Conservation (phyloP, 2,113 vertebrate species). For the Thymallus thymallus region DNA sequence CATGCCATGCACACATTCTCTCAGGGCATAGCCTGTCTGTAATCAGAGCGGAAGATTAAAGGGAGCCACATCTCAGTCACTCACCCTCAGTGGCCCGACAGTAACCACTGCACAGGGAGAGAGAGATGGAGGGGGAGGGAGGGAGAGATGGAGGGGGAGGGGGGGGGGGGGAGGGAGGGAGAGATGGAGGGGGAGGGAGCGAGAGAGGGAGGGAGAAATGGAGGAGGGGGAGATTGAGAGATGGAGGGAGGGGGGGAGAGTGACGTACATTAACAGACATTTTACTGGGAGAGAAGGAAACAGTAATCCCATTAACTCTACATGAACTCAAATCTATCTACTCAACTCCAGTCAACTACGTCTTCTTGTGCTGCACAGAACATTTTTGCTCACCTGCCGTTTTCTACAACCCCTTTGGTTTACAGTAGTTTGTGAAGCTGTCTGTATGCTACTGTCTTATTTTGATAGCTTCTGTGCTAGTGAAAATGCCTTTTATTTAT, state of each 20-base stretch:
- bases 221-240: neutral
- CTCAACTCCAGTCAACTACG: too few relatives aligned
- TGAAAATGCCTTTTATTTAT: constrained; percentile 36
- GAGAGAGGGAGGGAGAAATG: neutral
- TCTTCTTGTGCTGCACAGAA: neutral
- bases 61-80: neutral
- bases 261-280: neutral
- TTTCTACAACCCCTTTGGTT: too few relatives aligned
- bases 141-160: neutral
- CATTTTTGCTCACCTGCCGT: neutral
- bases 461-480: too few relatives aligned
- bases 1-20: too few relatives aligned
- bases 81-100: constrained; percentile 1
- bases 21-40: neutral
- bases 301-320: neutral
- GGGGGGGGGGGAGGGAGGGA: neutral
- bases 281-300: neutral
- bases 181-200: neutral
- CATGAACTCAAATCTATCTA: neutral
- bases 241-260: neutral
- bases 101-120: neutral
- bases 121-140: neutral
- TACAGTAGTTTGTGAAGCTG: too few relatives aligned
- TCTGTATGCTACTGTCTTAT: too few relatives aligned
- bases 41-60: constrained; percentile 8